Percentiles rank a stretch among this genome's conserved stretches.
phyloP scores from a whole-genome alignment of 2,113 vertebrate species.

The Lipophrys pholis region DNA sequence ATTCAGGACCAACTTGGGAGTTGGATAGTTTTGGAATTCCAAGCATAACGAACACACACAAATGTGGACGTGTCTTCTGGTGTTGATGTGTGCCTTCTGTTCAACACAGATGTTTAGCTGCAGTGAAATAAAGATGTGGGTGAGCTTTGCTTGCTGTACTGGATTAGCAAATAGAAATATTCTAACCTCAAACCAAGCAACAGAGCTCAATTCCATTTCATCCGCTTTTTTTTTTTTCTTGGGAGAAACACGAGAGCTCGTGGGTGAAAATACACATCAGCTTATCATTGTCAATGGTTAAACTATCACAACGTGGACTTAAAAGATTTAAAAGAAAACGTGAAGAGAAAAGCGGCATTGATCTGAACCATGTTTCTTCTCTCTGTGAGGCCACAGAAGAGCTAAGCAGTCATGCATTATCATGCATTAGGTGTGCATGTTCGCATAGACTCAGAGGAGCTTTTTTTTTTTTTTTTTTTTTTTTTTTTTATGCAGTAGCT shows the following conservation, averaged over 20 bases:
- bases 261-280: background rate
- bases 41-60: too few relatives aligned
- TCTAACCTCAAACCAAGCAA: slow-evolving; percentile 23
- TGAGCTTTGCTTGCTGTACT: slow-evolving; percentile 20
- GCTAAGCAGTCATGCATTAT: background rate
- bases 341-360: background rate
- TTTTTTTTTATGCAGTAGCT: background rate
- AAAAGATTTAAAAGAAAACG: slow-evolving; percentile 9
- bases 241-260: background rate
- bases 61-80: background rate
- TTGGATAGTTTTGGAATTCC: background rate
- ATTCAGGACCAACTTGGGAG: too few relatives aligned
- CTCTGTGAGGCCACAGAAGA: background rate
- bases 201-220: background rate
- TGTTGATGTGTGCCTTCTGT: background rate
- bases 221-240: background rate
- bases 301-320: background rate
- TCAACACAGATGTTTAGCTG: slow-evolving; percentile 1
- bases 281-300: background rate
- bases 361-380: slow-evolving; percentile 10
- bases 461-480: background rate
- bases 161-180: slow-evolving; percentile 30
- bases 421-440: slow-evolving; percentile 30
- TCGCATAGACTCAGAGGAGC: background rate
- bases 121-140: background rate